Percentiles rank a stretch among this genome's conserved stretches.
Evolutionary conservation across 2,888 invertebrate genomes (phyloP).

Genomic region (Ecdyonurus torrentis): DNA sequence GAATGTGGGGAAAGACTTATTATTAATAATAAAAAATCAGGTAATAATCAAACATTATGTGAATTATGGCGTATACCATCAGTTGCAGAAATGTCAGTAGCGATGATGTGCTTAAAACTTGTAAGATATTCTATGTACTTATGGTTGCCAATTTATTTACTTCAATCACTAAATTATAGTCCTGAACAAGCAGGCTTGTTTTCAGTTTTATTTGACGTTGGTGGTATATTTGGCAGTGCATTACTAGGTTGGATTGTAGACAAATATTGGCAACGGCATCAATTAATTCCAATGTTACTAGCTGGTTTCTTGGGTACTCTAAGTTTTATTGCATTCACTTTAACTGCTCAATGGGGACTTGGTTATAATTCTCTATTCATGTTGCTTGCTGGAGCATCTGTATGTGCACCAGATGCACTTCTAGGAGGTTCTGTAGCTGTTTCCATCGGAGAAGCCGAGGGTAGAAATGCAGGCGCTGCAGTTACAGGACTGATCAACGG

Average conservation of each 20-base stretch:
- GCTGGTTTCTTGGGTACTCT: slow-evolving; percentile 13
- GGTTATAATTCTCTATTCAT: slow-evolving; percentile 24
- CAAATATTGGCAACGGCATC: slow-evolving; percentile 18
- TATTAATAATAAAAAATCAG: slow-evolving; percentile 15
- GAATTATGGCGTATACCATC: slow-evolving; percentile 24
- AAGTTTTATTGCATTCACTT: slow-evolving; percentile 19
- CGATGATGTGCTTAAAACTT: slow-evolving; percentile 29
- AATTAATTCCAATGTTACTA: slow-evolving; percentile 13
- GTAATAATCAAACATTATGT: slow-evolving; percentile 10
- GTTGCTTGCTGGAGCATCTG: slow-evolving; percentile 26
- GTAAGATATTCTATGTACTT: slow-evolving; percentile 31
- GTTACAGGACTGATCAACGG: slow-evolving; percentile 30
- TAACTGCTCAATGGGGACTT: slow-evolving; percentile 25
- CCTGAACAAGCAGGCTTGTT: slow-evolving; percentile 26
- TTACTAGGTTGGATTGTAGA: slow-evolving; percentile 26
- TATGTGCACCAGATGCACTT: slow-evolving; percentile 29
- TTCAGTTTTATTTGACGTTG: slow-evolving; percentile 30
- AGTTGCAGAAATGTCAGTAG: slow-evolving; percentile 26
- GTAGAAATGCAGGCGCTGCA: slow-evolving; percentile 26
- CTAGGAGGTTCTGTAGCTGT: slow-evolving; percentile 28
- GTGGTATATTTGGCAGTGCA: slow-evolving; percentile 29
- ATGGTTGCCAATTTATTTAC: slow-evolving; percentile 30
- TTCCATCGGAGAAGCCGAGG: slow-evolving; percentile 27
- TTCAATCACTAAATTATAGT: slow-evolving; percentile 24
- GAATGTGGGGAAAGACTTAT: slow-evolving; percentile 13